A percentile compares a stretch with the other conserved stretches of the same genome.
Conservation (phyloP, 1,140 invertebrate genomes). For the Linepithema humile region DNA sequence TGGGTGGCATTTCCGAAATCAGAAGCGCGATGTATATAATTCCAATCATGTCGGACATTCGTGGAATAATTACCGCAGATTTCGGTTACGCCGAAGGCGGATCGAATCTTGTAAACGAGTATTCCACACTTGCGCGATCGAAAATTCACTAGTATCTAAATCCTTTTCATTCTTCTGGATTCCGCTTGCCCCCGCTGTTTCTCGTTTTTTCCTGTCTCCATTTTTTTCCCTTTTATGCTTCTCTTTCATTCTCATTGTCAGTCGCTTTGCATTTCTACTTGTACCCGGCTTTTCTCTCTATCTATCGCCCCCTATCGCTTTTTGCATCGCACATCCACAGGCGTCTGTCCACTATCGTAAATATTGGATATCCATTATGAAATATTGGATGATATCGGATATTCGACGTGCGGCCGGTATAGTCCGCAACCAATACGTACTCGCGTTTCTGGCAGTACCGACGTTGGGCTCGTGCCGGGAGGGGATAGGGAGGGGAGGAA, state of each 20-base stretch:
- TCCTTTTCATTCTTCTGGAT: background rate
- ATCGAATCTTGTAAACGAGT: conserved; percentile 9
- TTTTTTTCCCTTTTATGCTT: background rate
- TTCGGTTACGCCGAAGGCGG: background rate
- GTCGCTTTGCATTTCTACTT: background rate
- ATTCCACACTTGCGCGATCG: background rate
- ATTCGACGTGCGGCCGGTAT: conserved; percentile 66
- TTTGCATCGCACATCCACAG: conserved; percentile 58
- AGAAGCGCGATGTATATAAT: conserved; percentile 47
- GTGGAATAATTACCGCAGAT: conserved; percentile 40
- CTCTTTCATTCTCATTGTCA: background rate
- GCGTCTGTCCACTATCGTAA: conserved; percentile 68
- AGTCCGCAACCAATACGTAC: conserved; percentile 45
- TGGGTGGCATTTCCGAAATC: conserved; percentile 27
- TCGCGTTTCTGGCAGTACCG: conserved; percentile 17
- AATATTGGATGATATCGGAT: conserved; percentile 70
- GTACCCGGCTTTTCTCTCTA: conserved; percentile 11
- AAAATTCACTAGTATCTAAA: background rate
- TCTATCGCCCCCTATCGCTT: conserved; percentile 18
- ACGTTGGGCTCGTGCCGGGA: background rate
- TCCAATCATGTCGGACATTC: conserved; percentile 35
- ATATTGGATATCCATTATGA: conserved; percentile 73
- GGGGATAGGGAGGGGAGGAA: background rate
- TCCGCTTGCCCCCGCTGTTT: background rate
- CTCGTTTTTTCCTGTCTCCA: background rate